Percentiles rank a stretch among this genome's conserved stretches.
These are phyloP conservation scores for Chamaedrilus cognettii DNA, from an alignment of 2,888 invertebrate species.

Conservation along the genomic window DNA sequence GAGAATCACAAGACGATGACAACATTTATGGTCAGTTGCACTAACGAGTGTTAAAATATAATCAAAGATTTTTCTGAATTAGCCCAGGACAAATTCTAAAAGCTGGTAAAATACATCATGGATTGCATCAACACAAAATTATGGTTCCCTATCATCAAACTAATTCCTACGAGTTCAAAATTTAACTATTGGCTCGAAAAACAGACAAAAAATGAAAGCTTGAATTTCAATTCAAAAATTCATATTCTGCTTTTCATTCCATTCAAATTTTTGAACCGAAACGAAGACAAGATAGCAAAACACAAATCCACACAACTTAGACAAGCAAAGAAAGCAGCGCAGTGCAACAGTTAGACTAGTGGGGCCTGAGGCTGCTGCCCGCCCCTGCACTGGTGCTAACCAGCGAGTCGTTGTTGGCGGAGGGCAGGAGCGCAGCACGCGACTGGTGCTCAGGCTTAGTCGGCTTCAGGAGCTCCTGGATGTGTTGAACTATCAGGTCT, in stretches of 20 bases:
- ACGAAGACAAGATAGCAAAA: too few relatives aligned
- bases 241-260: too few relatives aligned
- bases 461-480: constrained; percentile 77
- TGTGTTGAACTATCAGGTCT: constrained; percentile 95
- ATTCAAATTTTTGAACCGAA: too few relatives aligned
- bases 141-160: background rate
- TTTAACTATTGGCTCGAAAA: background rate
- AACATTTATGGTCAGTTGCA: too few relatives aligned
- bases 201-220: background rate
- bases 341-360: too few relatives aligned
- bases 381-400: background rate
- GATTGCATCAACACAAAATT: background rate
- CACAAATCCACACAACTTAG: too few relatives aligned
- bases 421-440: background rate
- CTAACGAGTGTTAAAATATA: too few relatives aligned
- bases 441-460: background rate
- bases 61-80: background rate
- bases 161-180: background rate
- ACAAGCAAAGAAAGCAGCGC: too few relatives aligned
- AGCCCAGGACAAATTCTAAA: too few relatives aligned
- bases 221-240: too few relatives aligned
- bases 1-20: too few relatives aligned
- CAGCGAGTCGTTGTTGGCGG: background rate
- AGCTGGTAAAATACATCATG: background rate
- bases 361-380: constrained; percentile 2